Conservation (phyloP, 64 coral and sea anemone species). For the Pocillopora damicornis region DNA sequence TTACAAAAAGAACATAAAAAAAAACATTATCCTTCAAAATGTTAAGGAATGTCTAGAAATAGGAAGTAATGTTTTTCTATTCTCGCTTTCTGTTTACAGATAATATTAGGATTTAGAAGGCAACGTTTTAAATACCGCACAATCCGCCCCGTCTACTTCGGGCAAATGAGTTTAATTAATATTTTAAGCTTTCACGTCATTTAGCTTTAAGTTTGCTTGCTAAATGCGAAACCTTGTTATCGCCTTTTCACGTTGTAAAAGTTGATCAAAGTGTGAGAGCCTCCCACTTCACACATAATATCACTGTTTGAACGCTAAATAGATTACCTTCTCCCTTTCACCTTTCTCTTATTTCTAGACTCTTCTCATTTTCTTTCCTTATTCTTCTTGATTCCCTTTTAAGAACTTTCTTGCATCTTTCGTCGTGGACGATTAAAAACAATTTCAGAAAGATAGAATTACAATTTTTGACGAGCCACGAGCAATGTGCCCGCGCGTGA, state of each 20-base stretch:
- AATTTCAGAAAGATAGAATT: constrained; percentile 30
- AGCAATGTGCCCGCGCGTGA: constrained; percentile 8
- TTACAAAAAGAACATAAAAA: not conserved
- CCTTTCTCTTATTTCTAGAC: not conserved
- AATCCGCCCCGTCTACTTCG: constrained; percentile 27
- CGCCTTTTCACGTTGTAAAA: constrained; percentile 18
- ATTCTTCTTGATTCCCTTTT: no score
- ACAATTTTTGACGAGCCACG: constrained; percentile 24
- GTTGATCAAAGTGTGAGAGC: constrained; percentile 12
- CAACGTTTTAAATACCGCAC: constrained; percentile 28
- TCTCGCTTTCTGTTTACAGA: constrained; percentile 42
- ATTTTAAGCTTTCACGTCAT: constrained; percentile 44
- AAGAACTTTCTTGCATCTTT: constrained; percentile 23
- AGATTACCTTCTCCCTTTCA: constrained; percentile 5
- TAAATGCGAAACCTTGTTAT: constrained; percentile 46
- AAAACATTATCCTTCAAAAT: not conserved
- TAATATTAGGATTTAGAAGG: constrained; percentile 45
- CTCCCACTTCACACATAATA: constrained; percentile 38
- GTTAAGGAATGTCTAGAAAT: constrained; percentile 41
- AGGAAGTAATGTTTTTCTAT: constrained; percentile 29
- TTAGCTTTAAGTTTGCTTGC: constrained; percentile 36
- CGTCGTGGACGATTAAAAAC: constrained; percentile 32
- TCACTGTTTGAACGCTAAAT: constrained; percentile 28
- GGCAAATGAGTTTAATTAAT: constrained; percentile 46
- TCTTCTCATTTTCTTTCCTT: not conserved